Percentiles rank a stretch among this genome's conserved stretches.
phyloP scores from a whole-genome alignment of 1,140 invertebrate genomes.

The Bombus superbus region DNA sequence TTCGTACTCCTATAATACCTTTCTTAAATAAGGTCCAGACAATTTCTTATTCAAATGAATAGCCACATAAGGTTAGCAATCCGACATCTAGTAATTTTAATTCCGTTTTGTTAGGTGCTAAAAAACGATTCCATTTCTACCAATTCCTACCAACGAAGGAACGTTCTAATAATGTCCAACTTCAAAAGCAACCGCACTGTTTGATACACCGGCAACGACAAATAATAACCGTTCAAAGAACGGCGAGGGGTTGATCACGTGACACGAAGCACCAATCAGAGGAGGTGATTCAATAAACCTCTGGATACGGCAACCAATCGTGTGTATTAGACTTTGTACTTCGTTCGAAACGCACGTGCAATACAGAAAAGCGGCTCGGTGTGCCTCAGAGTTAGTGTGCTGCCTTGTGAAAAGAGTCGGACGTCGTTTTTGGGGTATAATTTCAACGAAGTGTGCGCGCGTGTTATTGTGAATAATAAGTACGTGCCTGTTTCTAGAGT shows the following conservation, averaged over 20 bases:
- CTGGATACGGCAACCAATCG: conserved; percentile 59
- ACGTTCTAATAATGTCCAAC: not conserved
- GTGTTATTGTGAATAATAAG: conserved; percentile 42
- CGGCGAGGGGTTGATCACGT: conserved; percentile 26
- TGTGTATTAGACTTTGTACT: conserved; percentile 71
- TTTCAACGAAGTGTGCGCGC: conserved; percentile 51
- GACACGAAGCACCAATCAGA: conserved; percentile 1
- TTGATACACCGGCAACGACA: conserved; percentile 18
- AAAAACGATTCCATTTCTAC: not conserved
- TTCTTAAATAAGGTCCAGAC: not conserved
- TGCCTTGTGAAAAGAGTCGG: conserved; percentile 60
- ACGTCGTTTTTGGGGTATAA: conserved; percentile 37
- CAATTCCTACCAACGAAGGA: conserved; percentile 31
- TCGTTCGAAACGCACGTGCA: conserved; percentile 78
- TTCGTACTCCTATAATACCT: not conserved
- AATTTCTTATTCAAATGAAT: conserved; percentile 27
- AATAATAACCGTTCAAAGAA: not conserved
- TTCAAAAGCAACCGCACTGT: not conserved
- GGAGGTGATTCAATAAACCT: not conserved
- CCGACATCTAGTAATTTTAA: conserved; percentile 34
- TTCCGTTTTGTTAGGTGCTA: not conserved
- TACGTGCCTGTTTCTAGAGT: not conserved
- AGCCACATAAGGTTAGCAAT: conserved; percentile 32
- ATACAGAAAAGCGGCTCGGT: conserved; percentile 55
- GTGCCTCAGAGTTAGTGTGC: conserved; percentile 53